Evolutionary conservation across 2,888 invertebrate genomes (phyloP), one percentile per base, ranked within the genome.

Genomic region (Villa cingulata): DNA sequence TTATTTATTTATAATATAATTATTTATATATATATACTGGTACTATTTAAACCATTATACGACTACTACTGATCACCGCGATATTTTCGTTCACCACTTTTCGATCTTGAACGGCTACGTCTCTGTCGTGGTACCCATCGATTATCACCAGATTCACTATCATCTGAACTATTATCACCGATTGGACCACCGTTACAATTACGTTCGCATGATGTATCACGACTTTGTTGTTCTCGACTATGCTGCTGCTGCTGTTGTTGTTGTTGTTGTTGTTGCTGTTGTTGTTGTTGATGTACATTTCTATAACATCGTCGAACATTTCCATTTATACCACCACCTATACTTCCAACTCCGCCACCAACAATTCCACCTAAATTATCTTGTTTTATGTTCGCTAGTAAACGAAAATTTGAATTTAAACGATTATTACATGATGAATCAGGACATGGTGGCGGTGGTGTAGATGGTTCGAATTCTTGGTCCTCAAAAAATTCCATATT

Each of bases 401-500:
- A 39, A 14, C 46, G 37, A 23, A 46, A 16, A 46, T 46, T 46
- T 16, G 53, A 47, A 46, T 56, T 56, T 36, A 53, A 49, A 44
- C 53, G 53, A 29, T 51, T 50, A 34, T 34, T 4, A 14, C 18
- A 37, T 38, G 52, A 42, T 42, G 55, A 48, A 45, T 57, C 57
- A 23, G 56, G 55, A 52, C 55, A 56, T 46, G 57, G 57, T 37
- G 56, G 57, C 43, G 59, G 57, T 17, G 59, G 58, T 48, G 58
- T 56, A 34, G 57, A 56, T 41, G 58, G 56, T 43, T 59, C 59
- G 45, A 57, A 58, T 45, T 59, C 53, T 51, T 57, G 56, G 51
- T 58, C 56, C 46, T 59, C 57, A 42, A 57, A 56, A 51, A 58
- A 58, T 53, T 58, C 58, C 56, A 57, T 57, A 51, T 59, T 59